A percentile compares a stretch with the other conserved stretches of the same genome.
phyloP scores from a whole-genome alignment of 2,888 invertebrate species.

The Thalpophila matura region DNA sequence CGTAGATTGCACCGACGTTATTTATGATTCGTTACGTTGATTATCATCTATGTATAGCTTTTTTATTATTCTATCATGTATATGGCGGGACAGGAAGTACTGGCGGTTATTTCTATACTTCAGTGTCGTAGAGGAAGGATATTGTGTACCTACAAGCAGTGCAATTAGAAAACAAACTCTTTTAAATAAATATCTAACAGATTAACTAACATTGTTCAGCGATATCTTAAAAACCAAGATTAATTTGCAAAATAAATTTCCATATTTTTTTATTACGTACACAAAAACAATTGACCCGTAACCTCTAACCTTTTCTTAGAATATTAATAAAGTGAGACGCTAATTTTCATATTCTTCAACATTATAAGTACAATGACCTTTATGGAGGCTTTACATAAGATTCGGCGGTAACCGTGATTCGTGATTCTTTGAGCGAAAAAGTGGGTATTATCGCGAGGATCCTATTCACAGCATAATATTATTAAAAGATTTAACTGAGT shows the following conservation, averaged over 20 bases:
- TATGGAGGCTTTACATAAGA: slow-evolving; percentile 46
- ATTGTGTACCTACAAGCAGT: slow-evolving; percentile 25
- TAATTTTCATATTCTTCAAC: slow-evolving; percentile 45
- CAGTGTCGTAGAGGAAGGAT: slow-evolving; percentile 54
- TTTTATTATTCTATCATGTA: slow-evolving; percentile 40
- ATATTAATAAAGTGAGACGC: slow-evolving; percentile 23
- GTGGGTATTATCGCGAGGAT: slow-evolving; percentile 54
- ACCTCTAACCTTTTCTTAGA: slow-evolving; percentile 29
- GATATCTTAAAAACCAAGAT: slow-evolving; percentile 3
- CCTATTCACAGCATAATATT: slow-evolving; percentile 19
- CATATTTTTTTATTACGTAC: no score
- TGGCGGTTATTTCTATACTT: slow-evolving; percentile 40
- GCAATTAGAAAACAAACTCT: no score
- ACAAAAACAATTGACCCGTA: slow-evolving; percentile 26
- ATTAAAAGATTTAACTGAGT: slow-evolving; percentile 1
- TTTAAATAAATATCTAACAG: no score
- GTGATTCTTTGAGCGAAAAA: slow-evolving; percentile 52
- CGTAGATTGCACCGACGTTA: slow-evolving; percentile 48
- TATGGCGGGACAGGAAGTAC: slow-evolving; percentile 50
- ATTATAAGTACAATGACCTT: slow-evolving; percentile 63
- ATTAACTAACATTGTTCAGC: background rate
- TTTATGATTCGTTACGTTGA: slow-evolving; percentile 57
- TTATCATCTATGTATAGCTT: slow-evolving; percentile 27
- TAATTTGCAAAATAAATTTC: background rate
- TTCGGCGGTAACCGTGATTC: slow-evolving; percentile 49